phyloP scores from a whole-genome alignment of 2,113 vertebrate genomes.

The Pimephales promelas region DNA sequence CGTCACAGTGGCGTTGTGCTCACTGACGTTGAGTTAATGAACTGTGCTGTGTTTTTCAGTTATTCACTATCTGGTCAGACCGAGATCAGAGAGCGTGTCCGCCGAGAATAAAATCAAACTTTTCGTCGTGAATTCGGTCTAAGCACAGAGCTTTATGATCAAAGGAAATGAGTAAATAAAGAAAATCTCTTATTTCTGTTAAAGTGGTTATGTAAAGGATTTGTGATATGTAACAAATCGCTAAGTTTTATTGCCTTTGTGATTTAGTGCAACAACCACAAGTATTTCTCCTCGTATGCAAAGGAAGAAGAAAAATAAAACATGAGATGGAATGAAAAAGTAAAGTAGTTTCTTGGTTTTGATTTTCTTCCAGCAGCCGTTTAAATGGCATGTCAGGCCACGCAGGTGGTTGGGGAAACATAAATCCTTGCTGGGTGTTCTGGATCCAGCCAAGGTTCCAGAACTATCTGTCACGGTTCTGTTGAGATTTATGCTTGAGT shows the following conservation, averaged over 20 bases:
- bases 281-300: conserved; percentile 1
- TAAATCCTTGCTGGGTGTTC: conserved; percentile 40
- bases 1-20: conserved; percentile 9
- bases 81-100: background rate
- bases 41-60: conserved; percentile 2
- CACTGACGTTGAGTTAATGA: conserved; percentile 8
- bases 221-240: background rate
- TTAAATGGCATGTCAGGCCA: conserved; percentile 34
- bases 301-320: background rate
- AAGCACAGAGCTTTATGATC: background rate
- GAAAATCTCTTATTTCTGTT: background rate
- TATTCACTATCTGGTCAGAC: background rate
- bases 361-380: conserved; percentile 24
- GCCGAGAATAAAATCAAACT: background rate
- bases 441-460: conserved; percentile 26
- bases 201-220: background rate
- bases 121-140: background rate
- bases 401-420: conserved; percentile 21
- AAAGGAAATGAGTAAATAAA: conserved; percentile 9
- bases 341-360: conserved; percentile 22
- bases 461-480: conserved; percentile 34
- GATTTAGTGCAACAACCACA: conserved; percentile 26
- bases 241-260: conserved; percentile 8
- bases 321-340: conserved; percentile 8
- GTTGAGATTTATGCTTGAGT: conserved; percentile 30